Conservation (phyloP, 2,888 invertebrate genomes). For the Lasioglossum figueresi region DNA sequence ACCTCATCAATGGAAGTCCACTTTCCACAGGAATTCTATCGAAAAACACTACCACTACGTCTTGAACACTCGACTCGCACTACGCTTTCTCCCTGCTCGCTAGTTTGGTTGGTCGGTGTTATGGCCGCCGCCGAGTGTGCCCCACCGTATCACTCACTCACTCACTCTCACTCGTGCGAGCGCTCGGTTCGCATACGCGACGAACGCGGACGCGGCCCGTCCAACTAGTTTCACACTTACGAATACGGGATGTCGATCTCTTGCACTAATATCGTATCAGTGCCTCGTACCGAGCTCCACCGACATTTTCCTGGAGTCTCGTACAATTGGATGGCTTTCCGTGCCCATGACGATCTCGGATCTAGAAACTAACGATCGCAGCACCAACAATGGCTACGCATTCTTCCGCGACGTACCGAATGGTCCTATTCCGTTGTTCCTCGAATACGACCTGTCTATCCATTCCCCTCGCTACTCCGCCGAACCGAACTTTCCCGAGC, state of each 20-base stretch:
- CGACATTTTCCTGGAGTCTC: conserved; percentile 83
- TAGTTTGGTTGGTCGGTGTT: conserved; percentile 81
- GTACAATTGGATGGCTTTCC: conserved; percentile 84
- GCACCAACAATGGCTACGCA: conserved; percentile 85
- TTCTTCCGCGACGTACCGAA: conserved; percentile 81
- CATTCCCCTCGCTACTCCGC: conserved; percentile 45
- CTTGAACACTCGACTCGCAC: conserved; percentile 79
- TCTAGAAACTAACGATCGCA: conserved; percentile 83
- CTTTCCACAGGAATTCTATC: conserved; percentile 78
- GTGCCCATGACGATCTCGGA: conserved; percentile 85
- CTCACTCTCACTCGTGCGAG: conserved; percentile 77
- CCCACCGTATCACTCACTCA: conserved; percentile 78
- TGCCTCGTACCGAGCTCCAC: conserved; percentile 83
- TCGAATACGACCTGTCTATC: conserved; percentile 51
- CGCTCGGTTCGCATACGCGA: conserved; percentile 75
- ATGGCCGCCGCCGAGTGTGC: conserved; percentile 79
- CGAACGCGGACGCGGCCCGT: conserved; percentile 70
- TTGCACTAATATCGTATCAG: conserved; percentile 78
- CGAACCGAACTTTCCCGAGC: conserved; percentile 34
- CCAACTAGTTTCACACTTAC: conserved; percentile 64
- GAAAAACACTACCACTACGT: conserved; percentile 82
- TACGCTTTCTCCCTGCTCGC: conserved; percentile 80
- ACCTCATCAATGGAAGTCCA: conserved; percentile 80
- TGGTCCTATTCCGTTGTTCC: conserved; percentile 81
- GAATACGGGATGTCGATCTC: conserved; percentile 56